A percentile compares a stretch with the other conserved stretches of the same genome.
Evolutionary conservation across 2,797 vertebrate species (phyloP).

Genomic region (Channallabes apus): DNA sequence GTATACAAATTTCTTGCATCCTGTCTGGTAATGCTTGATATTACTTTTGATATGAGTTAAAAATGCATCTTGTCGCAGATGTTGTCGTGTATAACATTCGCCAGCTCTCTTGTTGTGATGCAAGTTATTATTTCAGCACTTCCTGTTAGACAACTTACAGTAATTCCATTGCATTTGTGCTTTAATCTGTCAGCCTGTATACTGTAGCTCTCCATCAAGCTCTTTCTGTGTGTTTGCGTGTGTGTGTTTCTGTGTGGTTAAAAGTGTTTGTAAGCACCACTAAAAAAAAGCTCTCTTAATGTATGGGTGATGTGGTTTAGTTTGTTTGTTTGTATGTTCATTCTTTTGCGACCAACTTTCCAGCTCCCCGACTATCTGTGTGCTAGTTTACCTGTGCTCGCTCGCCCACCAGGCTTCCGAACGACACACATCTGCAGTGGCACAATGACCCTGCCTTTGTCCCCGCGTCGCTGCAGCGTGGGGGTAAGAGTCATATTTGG

Average conservation of each 20-base stretch:
- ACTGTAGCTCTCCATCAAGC: background rate
- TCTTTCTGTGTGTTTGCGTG: background rate
- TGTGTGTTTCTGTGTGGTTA: background rate
- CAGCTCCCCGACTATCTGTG: constrained; percentile 82
- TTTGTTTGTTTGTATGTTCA: constrained; percentile 26
- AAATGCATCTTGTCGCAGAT: background rate
- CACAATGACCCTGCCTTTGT: constrained; percentile 72
- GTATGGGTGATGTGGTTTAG: constrained; percentile 8
- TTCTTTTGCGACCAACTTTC: constrained; percentile 55
- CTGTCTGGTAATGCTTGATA: background rate
- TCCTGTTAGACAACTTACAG: background rate
- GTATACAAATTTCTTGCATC: constrained; percentile 57
- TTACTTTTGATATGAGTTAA: background rate
- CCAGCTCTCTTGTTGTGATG: background rate
- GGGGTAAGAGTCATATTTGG: constrained; percentile 72
- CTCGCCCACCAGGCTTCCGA: constrained; percentile 71
- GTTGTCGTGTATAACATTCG: background rate
- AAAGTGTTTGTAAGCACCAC: background rate
- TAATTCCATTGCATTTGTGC: background rate
- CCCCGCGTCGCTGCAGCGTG: constrained; percentile 79
- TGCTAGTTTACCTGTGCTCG: constrained; percentile 79
- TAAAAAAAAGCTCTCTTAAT: background rate
- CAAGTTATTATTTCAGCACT: constrained; percentile 22
- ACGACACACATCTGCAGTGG: constrained; percentile 67
- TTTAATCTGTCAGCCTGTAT: constrained; percentile 23